A percentile compares a stretch with the other conserved stretches of the same genome.
phyloP scores from a whole-genome alignment of 2,797 vertebrate genomes.

The Alca torda region DNA sequence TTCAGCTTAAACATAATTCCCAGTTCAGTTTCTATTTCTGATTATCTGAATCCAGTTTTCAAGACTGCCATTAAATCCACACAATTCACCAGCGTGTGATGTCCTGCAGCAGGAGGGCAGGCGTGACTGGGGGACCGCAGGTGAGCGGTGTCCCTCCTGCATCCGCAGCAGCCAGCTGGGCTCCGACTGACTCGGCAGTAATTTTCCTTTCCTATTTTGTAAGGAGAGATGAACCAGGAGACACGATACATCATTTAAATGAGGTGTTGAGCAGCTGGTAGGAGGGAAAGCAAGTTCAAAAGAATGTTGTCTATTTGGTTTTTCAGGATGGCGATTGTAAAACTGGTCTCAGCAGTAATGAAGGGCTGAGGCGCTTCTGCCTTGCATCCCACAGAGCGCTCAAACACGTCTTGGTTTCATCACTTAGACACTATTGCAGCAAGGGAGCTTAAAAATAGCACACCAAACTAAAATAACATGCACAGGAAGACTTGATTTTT shows the following conservation, averaged over 20 bases:
- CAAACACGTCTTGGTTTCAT: neutral
- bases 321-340: neutral
- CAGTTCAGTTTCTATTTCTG: neutral
- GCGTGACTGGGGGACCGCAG: accelerated
- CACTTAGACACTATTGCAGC: neutral
- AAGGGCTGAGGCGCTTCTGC: neutral
- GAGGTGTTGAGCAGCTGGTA: neutral
- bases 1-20: neutral
- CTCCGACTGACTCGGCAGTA: accelerated
- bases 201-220: neutral
- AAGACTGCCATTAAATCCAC: neutral
- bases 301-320: neutral
- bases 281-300: neutral
- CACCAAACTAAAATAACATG: neutral
- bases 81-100: too few relatives aligned
- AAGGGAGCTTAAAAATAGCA: neutral
- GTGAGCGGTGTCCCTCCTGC: neutral
- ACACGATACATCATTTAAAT: neutral
- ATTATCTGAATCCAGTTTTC: neutral
- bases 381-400: neutral
- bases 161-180: neutral
- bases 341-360: neutral
- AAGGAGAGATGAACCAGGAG: neutral
- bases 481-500: neutral
- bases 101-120: neutral